Base-by-base conservation (phyloP, 1,140 invertebrate genomes). In the Microplitis mediator region DNA sequence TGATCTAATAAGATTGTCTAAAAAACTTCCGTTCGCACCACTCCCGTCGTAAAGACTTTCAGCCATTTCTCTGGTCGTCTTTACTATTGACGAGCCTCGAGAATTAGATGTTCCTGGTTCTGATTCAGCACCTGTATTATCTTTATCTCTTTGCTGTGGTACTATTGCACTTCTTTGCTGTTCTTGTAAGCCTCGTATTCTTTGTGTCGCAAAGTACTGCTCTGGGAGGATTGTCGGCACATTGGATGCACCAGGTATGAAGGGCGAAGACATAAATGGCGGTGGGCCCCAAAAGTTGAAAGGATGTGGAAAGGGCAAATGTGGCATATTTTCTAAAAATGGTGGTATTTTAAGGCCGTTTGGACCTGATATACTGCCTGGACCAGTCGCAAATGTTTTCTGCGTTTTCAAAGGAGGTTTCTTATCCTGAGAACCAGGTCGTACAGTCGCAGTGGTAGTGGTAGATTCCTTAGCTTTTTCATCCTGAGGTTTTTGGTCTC, bases 1-100 rank as follows among this genome's bases (percentile, higher is more conserved):
- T 74, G 93, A 93, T 73, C 94, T 88, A 78, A 95, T 95, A 71
- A 95, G 92, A 64, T 92, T 93, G 78, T 95, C 94, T 63, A 94
- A 84, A 80, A 94, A 93, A 74, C 90, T 92, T 3, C 92, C 93
- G 81, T 94, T 94, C 4, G 91, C 89, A 4, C 88, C 89, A n/a
- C 88, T 84, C 3, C 88, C 88, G 54, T 92, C 90, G 75, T 92
- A 89, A 16, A 92, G 80, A 14, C 86, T 89, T 76, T 92, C 91
- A 1, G 90, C 88, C 68, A 91, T 89, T 76, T 92, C 89, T 73
- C 90, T 81, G 0, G 90, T 86, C 62, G 88, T 87, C 80, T 91
- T 93, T 60, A 82, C 84, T 36, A 88, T 82, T 73, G 82, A 71
- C 34, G 86, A 74, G 36, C 77, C 60, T 51, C 86, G 75, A 1